A percentile compares a stretch with the other conserved stretches of the same genome.
phyloP scores from a whole-genome alignment of 1,140 invertebrate species.

The Drosophila hydei region DNA sequence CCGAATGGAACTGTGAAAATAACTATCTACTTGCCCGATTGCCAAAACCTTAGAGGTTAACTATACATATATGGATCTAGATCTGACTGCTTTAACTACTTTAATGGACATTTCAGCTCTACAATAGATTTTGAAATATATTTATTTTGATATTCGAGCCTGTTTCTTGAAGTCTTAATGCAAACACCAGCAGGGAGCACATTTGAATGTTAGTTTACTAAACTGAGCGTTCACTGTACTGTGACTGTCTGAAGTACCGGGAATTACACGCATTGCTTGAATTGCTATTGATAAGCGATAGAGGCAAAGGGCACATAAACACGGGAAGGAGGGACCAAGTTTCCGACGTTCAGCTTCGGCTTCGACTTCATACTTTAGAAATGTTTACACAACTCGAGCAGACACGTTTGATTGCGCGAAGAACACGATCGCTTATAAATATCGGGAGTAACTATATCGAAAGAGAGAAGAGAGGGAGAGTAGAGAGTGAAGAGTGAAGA shows the following conservation, averaged over 20 bases:
- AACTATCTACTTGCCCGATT: no score
- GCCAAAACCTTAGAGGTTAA: no score
- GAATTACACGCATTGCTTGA: conserved; percentile 17
- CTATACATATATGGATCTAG: no score
- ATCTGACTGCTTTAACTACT: no score
- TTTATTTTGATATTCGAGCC: no score
- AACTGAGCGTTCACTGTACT: background rate
- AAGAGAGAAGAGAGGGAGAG: background rate
- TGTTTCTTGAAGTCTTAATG: no score
- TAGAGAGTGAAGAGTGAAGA: no score
- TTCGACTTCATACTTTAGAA: background rate
- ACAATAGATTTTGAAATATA: no score
- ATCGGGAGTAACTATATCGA: conserved; percentile 17
- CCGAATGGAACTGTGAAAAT: no score
- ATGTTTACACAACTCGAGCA: conserved; percentile 20
- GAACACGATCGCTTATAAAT: conserved; percentile 63
- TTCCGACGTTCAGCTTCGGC: background rate
- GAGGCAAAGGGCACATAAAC: background rate
- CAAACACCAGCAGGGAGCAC: no score
- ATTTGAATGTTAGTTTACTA: no score
- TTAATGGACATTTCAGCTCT: no score
- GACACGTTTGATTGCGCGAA: conserved; percentile 49
- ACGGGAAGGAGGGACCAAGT: background rate
- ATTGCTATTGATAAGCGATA: conserved; percentile 5
- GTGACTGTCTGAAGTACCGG: background rate